Base-by-base conservation (phyloP, 1,140 invertebrate species). In the Sinella curviseta region DNA sequence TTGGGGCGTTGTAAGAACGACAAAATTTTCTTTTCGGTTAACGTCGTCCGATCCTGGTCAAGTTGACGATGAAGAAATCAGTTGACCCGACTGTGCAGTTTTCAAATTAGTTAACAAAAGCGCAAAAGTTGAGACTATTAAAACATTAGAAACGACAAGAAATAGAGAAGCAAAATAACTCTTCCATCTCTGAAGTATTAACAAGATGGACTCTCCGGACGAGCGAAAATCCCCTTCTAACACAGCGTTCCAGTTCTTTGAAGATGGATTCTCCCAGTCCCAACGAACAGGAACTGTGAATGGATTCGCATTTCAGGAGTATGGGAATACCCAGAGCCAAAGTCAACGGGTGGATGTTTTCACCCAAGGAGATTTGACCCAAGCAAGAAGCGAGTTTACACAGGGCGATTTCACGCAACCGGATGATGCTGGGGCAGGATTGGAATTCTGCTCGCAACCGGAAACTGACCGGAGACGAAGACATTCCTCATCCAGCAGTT, bases 321-420 rank as follows among this genome's bases (percentile, higher is more conserved):
- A 31, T 14, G 65, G 65, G 31, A 70, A 30, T 4, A 70, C 65
- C 12, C 65, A 70, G 30, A 70, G 65, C 24, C 65, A 70, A 70
- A 31, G 26, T 70, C 65, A 70, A 33, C 26, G 65, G 26, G 30
- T 70, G 65, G 65, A 70, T 1, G 31, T 70, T 24, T 70, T 70
- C 30, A 70, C 65, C n/a, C 65, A 70, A n/a, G 30, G 28, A n/a
- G 65, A 70, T 60, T n/a, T 70, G 3, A 70, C 65, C 65, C 65
- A 70, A 30, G 2, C 65, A 30, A 1, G 65, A 14, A 14, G 2
- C 12, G 8, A 33, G 65, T 70, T 70, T 33, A 70, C 65, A 1
- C 65, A 70, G 31, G 39, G 39, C 8, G 39, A 48, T 48, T 24
- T 31, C n/a, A 70, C 65, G 4, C 65, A 70, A n/a, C 65, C 65